A percentile compares a stretch with the other conserved stretches of the same genome.
Conservation (phyloP, 2,797 vertebrate genomes). For the Cyclura pinguis region DNA sequence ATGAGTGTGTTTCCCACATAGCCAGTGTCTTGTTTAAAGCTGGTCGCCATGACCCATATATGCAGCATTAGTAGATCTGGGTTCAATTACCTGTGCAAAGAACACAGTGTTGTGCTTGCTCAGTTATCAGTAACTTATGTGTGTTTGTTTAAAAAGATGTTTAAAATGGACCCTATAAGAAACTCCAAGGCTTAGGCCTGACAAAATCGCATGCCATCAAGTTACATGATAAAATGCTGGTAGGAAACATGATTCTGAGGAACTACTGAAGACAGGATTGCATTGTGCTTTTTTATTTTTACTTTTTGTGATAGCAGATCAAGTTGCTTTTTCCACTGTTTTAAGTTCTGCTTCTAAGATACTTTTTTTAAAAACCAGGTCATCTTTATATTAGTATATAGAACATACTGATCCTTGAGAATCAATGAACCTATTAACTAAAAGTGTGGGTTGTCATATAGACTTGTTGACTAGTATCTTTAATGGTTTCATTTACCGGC, state of each 20-base stretch:
- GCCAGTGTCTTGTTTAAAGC: not conserved
- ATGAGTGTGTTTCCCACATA: not conserved
- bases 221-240: not conserved
- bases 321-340: not conserved
- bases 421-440: not conserved
- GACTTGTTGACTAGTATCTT: not conserved
- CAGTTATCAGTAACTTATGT: not conserved
- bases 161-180: not conserved
- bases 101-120: not conserved
- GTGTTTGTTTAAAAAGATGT: conserved; percentile 25
- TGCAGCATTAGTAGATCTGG: not conserved
- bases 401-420: not conserved
- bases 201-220: not conserved
- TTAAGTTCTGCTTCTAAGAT: not conserved
- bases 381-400: not conserved
- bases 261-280: not conserved
- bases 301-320: not conserved
- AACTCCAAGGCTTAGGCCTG: not conserved
- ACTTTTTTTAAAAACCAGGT: not conserved
- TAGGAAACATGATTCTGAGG: not conserved
- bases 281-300: not conserved
- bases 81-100: not conserved
- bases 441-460: not conserved
- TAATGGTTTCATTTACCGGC: not conserved
- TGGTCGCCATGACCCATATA: not conserved